A percentile compares a stretch with the other conserved stretches of the same genome.
Conservation (phyloP, 2,797 vertebrate species). For the Tadarida brasiliensis region DNA sequence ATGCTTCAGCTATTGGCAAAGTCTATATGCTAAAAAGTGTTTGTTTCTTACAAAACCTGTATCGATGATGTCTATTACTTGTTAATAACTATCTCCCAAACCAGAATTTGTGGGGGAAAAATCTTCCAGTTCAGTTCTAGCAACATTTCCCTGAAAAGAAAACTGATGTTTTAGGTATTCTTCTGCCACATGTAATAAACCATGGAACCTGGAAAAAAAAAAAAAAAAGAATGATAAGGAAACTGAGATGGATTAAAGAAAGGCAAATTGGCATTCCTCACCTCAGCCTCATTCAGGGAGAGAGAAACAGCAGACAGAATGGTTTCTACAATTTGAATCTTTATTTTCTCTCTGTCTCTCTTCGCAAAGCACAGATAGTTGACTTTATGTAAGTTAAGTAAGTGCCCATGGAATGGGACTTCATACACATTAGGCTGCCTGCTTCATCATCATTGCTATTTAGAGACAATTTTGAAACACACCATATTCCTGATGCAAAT, state of each 20-base stretch:
- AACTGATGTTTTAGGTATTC: background rate
- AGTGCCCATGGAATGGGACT: background rate
- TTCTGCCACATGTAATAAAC: conserved; percentile 22
- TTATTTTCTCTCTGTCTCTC: background rate
- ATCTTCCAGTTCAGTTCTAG: background rate
- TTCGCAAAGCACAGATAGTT: background rate
- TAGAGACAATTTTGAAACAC: conserved; percentile 39
- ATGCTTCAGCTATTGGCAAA: background rate
- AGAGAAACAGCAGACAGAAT: background rate
- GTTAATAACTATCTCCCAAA: background rate
- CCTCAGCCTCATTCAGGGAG: background rate
- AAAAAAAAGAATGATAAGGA: background rate
- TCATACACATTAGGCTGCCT: background rate
- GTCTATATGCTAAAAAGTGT: background rate
- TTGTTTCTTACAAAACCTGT: conserved; percentile 8
- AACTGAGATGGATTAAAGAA: background rate
- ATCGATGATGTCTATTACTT: background rate
- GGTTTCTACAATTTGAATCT: background rate
- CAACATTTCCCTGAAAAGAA: conserved; percentile 8
- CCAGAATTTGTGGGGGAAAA: background rate
- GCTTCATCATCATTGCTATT: background rate
- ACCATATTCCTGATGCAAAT: background rate
- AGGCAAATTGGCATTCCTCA: background rate
- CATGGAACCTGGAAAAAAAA: background rate
- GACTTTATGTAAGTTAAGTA: conserved; percentile 30